Evolutionary conservation across 2,113 vertebrate species (phyloP).

Genomic region (human (Homo sapiens)): DNA sequence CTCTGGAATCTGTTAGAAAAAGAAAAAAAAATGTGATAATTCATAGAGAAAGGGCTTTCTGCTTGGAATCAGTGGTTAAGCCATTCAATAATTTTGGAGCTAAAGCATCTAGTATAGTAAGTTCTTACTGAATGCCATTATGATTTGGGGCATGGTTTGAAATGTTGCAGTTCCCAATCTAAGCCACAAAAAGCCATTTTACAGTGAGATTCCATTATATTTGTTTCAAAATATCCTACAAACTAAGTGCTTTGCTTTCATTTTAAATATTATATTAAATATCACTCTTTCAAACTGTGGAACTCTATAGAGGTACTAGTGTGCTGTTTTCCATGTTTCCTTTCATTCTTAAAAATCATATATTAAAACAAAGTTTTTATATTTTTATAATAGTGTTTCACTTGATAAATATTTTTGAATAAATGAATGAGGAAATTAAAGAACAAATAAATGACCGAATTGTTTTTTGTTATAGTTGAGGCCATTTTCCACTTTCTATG

Average conservation of each 20-base stretch:
- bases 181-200: neutral
- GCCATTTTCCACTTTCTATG: slow-evolving; percentile 31
- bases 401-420: slow-evolving; percentile 24
- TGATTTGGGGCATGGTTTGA: neutral
- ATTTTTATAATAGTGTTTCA: neutral
- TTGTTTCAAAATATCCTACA: neutral
- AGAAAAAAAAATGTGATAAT: neutral
- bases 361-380: neutral
- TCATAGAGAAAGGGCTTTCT: neutral
- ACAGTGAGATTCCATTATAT: neutral
- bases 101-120: neutral
- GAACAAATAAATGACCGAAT: neutral
- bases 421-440: slow-evolving; percentile 13
- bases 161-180: neutral
- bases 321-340: neutral
- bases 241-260: neutral
- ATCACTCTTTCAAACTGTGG: neutral
- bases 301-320: neutral
- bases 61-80: no score
- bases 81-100: neutral
- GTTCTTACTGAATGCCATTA: neutral
- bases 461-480: neutral
- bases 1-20: slow-evolving; percentile 91
- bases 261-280: neutral
- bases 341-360: neutral